Evolutionary conservation across 2,888 invertebrate species (phyloP), one percentile per base, ranked within the genome.

Genomic region (Perdita meconis): DNA sequence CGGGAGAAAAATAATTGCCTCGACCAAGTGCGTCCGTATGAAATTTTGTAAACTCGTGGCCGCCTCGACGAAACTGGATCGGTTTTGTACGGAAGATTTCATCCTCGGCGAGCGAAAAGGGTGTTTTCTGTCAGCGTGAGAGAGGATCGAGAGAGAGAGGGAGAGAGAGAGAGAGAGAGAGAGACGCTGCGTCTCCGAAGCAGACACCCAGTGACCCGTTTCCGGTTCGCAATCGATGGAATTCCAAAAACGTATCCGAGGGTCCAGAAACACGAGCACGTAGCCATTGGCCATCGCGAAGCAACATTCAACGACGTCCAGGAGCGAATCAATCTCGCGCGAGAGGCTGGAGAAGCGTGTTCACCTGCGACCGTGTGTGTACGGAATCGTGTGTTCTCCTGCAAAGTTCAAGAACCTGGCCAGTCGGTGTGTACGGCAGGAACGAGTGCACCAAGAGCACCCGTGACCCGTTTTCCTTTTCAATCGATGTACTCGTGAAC

Each of bases 391-490:
- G 53, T 56, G 63, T 67, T 61, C 42, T 47, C 59, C 63, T 47
- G 53, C 53, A 67, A 78, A 64, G 78, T 78, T 78, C 78, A 78
- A 78, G 78, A 78, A 78, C 78, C 78, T 51, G 66, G 42, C 40
- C 60, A 12, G 47, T 61, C 34, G 36, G 78, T 66, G 65, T 57
- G 66, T 69, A 77, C 42, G 57, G 44, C 34, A 57, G 78, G 70
- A 78, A 78, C 78, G 78, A 78, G 78, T 64, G 78, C 78, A 67
- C 47, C 78, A 63, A 78, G 59, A 66, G 71, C 71, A 78, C 78
- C 78, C 78, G 78, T 78, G 78, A 78, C 78, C 78, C 67, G 79
- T 73, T 79, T 79, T 78, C 79, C 26, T 72, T 79, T 78, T 79
- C 79, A 78, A 79, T 79, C 79, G 79, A 79, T 78, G 78, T 68